These are phyloP conservation scores for Phylloscopus collybita DNA, from an alignment of 2,797 vertebrate genomes.

Conservation along the genomic window DNA sequence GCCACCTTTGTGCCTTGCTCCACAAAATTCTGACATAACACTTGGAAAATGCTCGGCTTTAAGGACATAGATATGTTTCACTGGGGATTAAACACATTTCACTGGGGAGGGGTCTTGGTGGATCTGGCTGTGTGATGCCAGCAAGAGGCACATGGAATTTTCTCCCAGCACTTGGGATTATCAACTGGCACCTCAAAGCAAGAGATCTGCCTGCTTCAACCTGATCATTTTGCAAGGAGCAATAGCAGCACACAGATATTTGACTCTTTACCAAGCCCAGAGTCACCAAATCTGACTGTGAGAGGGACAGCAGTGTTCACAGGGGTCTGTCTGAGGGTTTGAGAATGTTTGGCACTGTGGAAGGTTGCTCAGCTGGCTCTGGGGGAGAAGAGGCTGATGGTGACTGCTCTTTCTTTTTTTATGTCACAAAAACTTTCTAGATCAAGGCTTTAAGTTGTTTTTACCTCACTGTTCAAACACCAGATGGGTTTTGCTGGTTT, in stretches of 20 bases:
- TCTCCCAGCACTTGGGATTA: too few species aligned
- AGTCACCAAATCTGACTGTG: rapidly evolving
- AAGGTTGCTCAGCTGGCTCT: neutral
- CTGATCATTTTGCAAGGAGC: neutral
- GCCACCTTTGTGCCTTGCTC: neutral
- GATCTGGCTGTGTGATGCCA: neutral
- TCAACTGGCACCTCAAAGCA: rapidly evolving
- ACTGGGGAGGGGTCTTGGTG: neutral
- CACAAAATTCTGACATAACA: neutral
- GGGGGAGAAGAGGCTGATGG: neutral
- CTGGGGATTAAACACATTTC: neutral
- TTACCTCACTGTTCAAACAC: neutral
- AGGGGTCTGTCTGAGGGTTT: too few species aligned
- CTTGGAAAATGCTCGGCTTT: neutral
- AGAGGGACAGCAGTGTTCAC: neutral
- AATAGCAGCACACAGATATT: neutral
- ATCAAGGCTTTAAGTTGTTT: neutral
- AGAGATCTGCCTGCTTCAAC: neutral
- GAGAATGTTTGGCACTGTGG: neutral
- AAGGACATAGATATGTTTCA: rapidly evolving
- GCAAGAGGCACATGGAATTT: rapidly evolving
- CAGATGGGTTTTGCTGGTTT: neutral
- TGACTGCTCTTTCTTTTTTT: neutral
- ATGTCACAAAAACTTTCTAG: neutral
- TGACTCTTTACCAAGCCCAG: neutral